Evolutionary conservation across 2,797 vertebrate species (phyloP), one percentile per base, ranked within the genome.

Genomic region (Sciurus vulgaris): DNA sequence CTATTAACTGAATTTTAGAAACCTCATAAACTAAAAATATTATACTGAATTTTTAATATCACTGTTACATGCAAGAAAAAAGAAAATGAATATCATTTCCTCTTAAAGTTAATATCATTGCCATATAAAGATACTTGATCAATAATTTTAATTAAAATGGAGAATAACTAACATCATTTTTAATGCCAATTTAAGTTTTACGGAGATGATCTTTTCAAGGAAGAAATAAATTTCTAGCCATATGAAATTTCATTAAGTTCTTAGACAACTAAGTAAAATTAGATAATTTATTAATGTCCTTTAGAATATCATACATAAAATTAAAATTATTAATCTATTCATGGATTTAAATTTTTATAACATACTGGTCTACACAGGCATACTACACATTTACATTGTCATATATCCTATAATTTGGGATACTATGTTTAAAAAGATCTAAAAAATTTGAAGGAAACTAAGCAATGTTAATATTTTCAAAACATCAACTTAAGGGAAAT

Each of bases 81-180:
- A 76, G 12, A 94, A 88, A 56, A 86, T 81, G 8, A 15, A 38
- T 70, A 92, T 6, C 20, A 41, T 61, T 89, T 79, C 7, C 5
- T 67, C 10, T 84, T 76, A 69, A 3, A 56, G 24, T 85, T 96
- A 70, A 47, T 83, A 54, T 59, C 2, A 78, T 22, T 78, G 49
- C 9, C 76, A 47, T 73, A 82, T 35, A 84, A 95, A 81, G 18
- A 92, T 54, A 88, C 15, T 82, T 78, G 82, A 89, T 95, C 70
- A 86, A 93, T 95, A 89, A 47, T 95, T 93, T 94, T 95, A 96
- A 94, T 89, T 97, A 92, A 96, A 97, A 91, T 51, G 14, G 8
- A 89, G 26, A 90, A n/a, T 74, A 35, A 77, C 51, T 49, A 91
- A 65, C 30, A 87, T 69, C 0, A 93, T 82, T 96, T 95, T 88